A percentile compares a stretch with the other conserved stretches of the same genome.
Conservation (phyloP, 2,888 invertebrate genomes). For the Melanotus villosus region DNA sequence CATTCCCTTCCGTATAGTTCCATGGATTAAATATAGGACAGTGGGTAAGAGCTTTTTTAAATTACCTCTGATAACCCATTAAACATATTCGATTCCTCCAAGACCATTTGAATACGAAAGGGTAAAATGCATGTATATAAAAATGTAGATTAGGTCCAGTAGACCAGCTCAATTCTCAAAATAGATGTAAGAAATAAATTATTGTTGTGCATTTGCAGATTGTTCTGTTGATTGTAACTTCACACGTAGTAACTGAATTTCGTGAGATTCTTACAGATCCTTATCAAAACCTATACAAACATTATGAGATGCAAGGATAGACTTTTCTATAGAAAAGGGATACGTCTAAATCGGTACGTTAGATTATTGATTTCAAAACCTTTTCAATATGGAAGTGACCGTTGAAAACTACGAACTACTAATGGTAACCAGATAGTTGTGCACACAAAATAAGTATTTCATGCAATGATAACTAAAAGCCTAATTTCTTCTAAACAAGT, state of each 20-base stretch:
- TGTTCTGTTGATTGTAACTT: slow-evolving; percentile 59
- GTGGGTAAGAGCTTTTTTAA: slow-evolving; percentile 49
- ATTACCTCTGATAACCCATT: slow-evolving; percentile 67
- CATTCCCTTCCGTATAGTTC: slow-evolving; percentile 29
- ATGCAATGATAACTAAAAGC: no score
- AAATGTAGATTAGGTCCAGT: slow-evolving; percentile 66
- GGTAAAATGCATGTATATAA: slow-evolving; percentile 65
- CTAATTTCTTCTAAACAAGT: no score
- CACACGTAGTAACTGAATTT: slow-evolving; percentile 62
- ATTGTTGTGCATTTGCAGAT: slow-evolving; percentile 34
- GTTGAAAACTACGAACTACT: not conserved
- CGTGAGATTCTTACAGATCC: slow-evolving; percentile 63
- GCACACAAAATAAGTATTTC: no score
- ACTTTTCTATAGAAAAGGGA: slow-evolving; percentile 13
- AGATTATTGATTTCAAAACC: not conserved
- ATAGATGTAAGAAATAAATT: not conserved
- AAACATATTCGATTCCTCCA: slow-evolving; percentile 67
- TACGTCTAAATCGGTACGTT: not conserved
- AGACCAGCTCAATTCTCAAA: slow-evolving; percentile 49
- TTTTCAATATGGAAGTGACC: not conserved
- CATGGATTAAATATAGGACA: slow-evolving; percentile 43
- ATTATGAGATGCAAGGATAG: slow-evolving; percentile 34
- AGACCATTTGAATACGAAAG: slow-evolving; percentile 67
- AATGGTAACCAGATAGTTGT: no score
- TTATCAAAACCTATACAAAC: slow-evolving; percentile 38